Evolutionary conservation across 1,140 invertebrate species (phyloP), one percentile per base, ranked within the genome.

Genomic region (Gonioctena quinquepunctata): DNA sequence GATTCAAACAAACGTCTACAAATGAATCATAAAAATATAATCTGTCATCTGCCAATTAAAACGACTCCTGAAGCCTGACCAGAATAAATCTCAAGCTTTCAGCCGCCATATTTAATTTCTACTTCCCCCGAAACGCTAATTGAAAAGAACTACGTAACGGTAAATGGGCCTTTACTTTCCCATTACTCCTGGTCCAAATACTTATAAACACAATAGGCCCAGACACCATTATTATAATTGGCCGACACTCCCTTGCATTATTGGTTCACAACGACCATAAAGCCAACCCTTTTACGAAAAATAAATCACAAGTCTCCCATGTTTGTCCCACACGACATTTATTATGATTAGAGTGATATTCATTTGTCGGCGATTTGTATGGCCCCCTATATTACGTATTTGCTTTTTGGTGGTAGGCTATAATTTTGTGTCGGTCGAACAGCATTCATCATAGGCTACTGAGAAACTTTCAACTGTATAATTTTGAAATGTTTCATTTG

Each of bases 211-310:
- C 56, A 59, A 59, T 59, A 25, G 21, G 21, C 13, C 23, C 56
- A 59, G 25, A 59, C 56, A 59, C 56, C 56, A 59, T 59, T 59
- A 59, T 59, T 59, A 59, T 59, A 59, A 59, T 59, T 59, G 56
- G 11, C n/a, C 21, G 56, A 59, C 56, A 59, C 56, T 59, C 56
- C 56, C 56, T 52, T 42, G 16, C 21, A 59, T 59, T 59, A 59
- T 59, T 59, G 25, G 56, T 16, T 25, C 11, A n/a, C 8, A 59
- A 25, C 13, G 56, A 11, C 56, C 11, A n/a, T 18, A 59, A 25
- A 26, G 56, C 23, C 56, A 59, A 59, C 56, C 56, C 56, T 59
- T 59, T 22, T 7, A 23, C 56, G 56, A 26, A 59, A 59, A 25
- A 16, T 16, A 59, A 59, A 25, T 59, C 25, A 59, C n/a, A 25